Evolutionary conservation across 2,888 invertebrate species (phyloP), one percentile per base, ranked within the genome.

Genomic region (Heteropelma amictum): DNA sequence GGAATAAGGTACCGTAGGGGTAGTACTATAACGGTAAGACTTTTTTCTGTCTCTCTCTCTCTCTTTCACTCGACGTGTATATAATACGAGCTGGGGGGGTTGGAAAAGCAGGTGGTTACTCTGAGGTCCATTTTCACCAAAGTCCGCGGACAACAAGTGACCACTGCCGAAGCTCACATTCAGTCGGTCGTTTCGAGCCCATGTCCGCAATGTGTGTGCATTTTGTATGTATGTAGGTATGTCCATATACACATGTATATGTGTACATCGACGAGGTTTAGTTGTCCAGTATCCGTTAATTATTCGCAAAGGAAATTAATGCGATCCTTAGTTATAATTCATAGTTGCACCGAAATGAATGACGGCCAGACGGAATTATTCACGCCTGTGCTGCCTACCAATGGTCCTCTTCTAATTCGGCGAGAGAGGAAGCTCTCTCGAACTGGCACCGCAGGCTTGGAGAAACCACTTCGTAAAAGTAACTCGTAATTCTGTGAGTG

Each of bases 221-320:
- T n/a, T n/a, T n/a, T n/a, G n/a, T n/a, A 35, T 35, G 10, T 21
- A 54, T 33, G 7, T 60, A 7, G 19, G 19, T 30, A 47, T 33
- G 19, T 42, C 10, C 30, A 38, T 58, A 40, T 1, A 19, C 30
- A 12, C 56, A 8, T 35, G 38, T 17, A 23, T 47, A 47, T 45
- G 28, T n/a, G 33, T 65, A 49, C 30, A 51, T 21, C 69, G 77
- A 76, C 76, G 76, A 78, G 82, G 81, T 82, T 84, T 80, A 84
- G 81, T 82, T 84, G 83, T 84, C 82, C 83, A 77, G 82, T 80
- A 53, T 58, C 77, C 80, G 81, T 86, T 86, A 86, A 86, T 86
- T 86, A 86, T 86, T 85, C 86, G 85, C 84, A 85, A 86, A 85
- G 85, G 84, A 84, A 86, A 86, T 86, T 86, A 86, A 85, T 85